These are phyloP conservation scores for Alethe diademata DNA, from an alignment of 2,113 vertebrate species.

Conservation along the genomic window DNA sequence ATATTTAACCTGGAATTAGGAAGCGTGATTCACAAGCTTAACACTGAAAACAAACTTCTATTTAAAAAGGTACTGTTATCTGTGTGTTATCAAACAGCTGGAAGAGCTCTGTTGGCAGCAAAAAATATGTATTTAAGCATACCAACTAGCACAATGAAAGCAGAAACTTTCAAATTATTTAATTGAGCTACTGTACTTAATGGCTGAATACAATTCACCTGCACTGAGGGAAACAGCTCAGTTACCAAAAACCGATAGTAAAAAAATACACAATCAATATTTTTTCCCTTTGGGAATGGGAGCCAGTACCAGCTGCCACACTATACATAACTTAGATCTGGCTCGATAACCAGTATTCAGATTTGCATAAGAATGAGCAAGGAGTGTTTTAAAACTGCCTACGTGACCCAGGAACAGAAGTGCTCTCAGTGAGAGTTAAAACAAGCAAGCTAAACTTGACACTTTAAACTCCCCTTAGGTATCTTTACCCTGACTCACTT, in stretches of 20 bases:
- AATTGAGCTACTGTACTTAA: constrained; percentile 36
- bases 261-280: constrained; percentile 39
- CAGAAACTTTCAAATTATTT: constrained; percentile 38
- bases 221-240: background rate
- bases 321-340: background rate
- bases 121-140: background rate
- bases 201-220: background rate
- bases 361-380: background rate
- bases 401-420: background rate
- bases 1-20: background rate
- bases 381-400: background rate
- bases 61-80: background rate
- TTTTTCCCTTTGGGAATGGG: background rate
- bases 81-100: background rate
- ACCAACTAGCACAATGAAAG: constrained; percentile 36
- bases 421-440: background rate
- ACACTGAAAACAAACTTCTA: background rate
- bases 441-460: background rate
- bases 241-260: background rate
- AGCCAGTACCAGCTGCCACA: background rate
- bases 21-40: background rate
- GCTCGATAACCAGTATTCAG: background rate
- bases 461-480: background rate
- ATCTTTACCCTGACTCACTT: background rate
- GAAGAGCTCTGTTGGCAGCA: background rate